phyloP scores from a whole-genome alignment of 2,797 vertebrate genomes.

The Oreortyx pictus region DNA sequence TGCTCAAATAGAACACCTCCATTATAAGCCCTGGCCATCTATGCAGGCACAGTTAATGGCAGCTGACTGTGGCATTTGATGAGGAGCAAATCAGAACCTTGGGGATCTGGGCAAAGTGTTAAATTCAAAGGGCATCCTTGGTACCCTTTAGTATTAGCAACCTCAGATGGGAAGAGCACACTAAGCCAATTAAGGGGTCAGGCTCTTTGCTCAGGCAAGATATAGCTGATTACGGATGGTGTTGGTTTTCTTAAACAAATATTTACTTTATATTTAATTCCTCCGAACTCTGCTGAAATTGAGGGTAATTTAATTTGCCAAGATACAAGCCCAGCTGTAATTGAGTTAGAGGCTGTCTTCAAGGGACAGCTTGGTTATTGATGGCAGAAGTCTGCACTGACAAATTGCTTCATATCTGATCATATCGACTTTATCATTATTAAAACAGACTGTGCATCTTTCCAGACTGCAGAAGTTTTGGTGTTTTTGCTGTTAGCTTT shows the following conservation, averaged over 20 bases:
- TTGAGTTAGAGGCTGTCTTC: conserved; percentile 52
- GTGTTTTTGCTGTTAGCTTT: not conserved
- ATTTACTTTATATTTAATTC: not conserved
- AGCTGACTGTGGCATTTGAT: not conserved
- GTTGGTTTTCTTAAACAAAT: not conserved
- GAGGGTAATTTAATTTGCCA: conserved; percentile 43
- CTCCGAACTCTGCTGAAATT: conserved; percentile 10
- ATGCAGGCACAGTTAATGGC: not conserved
- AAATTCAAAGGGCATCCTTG: not conserved
- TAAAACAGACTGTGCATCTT: conserved; percentile 11
- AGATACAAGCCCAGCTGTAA: conserved; percentile 44
- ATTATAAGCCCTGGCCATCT: not conserved
- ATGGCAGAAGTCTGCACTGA: not conserved
- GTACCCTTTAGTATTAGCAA: not conserved
- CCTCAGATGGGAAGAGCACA: not conserved
- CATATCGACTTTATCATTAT: conserved; percentile 8
- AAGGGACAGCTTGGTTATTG: conserved; percentile 47
- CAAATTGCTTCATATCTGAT: conserved; percentile 28
- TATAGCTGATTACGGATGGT: not conserved
- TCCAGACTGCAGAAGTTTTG: not conserved
- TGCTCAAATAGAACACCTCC: not conserved
- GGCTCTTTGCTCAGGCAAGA: not conserved
- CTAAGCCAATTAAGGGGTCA: not conserved
- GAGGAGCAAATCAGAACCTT: not conserved
- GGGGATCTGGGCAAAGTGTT: not conserved